Conservation (phyloP, 2,113 vertebrate genomes). For the Athene noctua region DNA sequence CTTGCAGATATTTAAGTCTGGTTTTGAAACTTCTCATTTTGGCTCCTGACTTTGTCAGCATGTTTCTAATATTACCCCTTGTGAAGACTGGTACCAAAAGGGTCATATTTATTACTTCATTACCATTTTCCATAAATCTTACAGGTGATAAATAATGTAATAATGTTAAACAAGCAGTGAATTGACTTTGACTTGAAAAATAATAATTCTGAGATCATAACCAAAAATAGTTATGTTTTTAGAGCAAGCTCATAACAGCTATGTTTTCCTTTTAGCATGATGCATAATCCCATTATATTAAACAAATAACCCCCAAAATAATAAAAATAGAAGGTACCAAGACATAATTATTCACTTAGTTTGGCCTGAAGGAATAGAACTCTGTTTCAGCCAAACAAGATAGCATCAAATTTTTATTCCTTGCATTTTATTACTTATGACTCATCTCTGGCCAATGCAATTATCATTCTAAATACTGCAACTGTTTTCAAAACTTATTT, state of each 20-base stretch:
- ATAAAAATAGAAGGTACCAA: slow-evolving; percentile 4
- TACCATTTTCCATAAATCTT: neutral
- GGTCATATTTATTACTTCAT: neutral
- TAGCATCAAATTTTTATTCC: slow-evolving; percentile 32
- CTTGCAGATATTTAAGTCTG: neutral
- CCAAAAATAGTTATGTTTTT: neutral
- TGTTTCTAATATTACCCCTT: neutral
- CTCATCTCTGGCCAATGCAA: slow-evolving; percentile 47
- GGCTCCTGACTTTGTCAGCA: neutral
- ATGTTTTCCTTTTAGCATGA: neutral
- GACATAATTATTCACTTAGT: neutral
- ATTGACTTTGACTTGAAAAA: neutral
- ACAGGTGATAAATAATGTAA: neutral
- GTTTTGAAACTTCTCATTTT: neutral
- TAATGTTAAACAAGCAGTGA: neutral
- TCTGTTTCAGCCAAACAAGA: slow-evolving; percentile 5
- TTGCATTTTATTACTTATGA: slow-evolving; percentile 16
- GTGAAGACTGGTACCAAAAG: neutral
- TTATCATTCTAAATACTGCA: slow-evolving; percentile 22
- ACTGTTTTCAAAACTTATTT: slow-evolving; percentile 21
- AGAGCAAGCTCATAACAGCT: neutral
- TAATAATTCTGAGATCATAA: slow-evolving; percentile 3
- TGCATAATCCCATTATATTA: neutral
- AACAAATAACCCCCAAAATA: neutral
- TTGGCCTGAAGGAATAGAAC: neutral